These are phyloP conservation scores for Alca torda DNA, from an alignment of 2,797 vertebrate genomes.

Conservation along the genomic window DNA sequence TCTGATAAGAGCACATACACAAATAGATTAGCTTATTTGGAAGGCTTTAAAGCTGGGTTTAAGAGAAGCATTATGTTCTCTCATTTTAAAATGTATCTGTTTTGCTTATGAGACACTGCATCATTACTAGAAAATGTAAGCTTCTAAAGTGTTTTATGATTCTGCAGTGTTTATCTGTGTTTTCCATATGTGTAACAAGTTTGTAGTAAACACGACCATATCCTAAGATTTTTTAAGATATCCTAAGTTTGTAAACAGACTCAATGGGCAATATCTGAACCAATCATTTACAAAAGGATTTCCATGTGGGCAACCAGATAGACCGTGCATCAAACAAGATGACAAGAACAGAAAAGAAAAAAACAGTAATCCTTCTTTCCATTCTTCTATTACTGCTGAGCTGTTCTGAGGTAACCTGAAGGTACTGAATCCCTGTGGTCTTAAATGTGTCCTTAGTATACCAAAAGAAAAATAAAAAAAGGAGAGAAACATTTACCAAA, in stretches of 20 bases:
- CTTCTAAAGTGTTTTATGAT: neutral
- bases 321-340: neutral
- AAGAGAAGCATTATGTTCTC: neutral
- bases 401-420: neutral
- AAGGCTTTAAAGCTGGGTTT: neutral
- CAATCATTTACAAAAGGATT: neutral
- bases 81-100: neutral
- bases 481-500: neutral
- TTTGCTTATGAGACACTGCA: neutral
- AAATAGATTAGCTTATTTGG: neutral
- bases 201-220: neutral
- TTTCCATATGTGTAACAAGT: neutral
- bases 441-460: neutral
- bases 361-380: neutral
- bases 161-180: neutral
- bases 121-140: neutral
- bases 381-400: neutral
- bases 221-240: neutral
- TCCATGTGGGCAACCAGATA: neutral
- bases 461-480: neutral
- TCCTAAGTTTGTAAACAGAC: neutral
- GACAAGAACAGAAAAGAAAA: neutral
- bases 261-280: neutral
- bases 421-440: neutral
- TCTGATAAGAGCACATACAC: neutral